phyloP scores from a whole-genome alignment of 2,888 invertebrate genomes.

The Lepeophtheirus nordmannii region DNA sequence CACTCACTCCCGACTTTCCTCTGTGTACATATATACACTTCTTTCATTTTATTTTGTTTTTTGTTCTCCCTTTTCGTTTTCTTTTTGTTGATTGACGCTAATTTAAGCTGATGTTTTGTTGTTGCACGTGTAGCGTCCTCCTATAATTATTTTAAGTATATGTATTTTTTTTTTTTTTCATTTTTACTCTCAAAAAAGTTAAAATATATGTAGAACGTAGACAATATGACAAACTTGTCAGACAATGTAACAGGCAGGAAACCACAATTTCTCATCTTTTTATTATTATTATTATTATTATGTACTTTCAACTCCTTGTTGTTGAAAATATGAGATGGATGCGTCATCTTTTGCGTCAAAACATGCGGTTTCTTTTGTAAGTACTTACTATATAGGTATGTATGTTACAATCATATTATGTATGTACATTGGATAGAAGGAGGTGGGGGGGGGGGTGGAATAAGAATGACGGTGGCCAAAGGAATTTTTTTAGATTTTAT shows the following conservation, averaged over 20 bases:
- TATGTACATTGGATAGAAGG: too few species aligned
- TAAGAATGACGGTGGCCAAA: too few species aligned
- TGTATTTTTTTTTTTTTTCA: background rate
- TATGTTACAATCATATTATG: too few species aligned
- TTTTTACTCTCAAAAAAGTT: slow-evolving; percentile 4
- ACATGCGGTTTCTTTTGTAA: too few species aligned
- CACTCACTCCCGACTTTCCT: background rate
- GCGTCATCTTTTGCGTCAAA: too few species aligned
- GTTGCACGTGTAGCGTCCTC: background rate
- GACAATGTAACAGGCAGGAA: slow-evolving; percentile 8
- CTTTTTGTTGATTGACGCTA: background rate
- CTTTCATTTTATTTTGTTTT: background rate
- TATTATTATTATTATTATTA: background rate
- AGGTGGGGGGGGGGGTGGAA: too few species aligned
- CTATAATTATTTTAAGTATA: background rate
- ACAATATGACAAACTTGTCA: slow-evolving; percentile 5
- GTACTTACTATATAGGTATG: too few species aligned
- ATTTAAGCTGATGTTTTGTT: slow-evolving; percentile 4
- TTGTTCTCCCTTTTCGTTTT: too few species aligned
- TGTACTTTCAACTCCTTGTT: background rate
- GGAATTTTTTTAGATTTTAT: too few species aligned
- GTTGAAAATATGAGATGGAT: too few species aligned
- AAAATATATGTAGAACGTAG: background rate
- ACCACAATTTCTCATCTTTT: slow-evolving; percentile 6
- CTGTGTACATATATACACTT: background rate